Evolutionary conservation across 2,888 invertebrate genomes (phyloP).

Genomic region (Hemaris fuciformis): DNA sequence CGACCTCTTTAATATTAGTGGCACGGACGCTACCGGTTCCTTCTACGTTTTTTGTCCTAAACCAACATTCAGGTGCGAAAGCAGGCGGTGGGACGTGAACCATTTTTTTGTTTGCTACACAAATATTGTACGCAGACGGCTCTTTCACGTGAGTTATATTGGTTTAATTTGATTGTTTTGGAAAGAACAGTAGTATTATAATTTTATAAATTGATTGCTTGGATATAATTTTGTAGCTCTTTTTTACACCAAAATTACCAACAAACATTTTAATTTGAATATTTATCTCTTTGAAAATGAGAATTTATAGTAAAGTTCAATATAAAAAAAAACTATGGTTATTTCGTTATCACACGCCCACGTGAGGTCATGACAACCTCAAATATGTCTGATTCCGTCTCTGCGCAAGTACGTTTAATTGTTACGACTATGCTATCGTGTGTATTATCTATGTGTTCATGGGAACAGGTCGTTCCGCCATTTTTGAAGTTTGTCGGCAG

Average conservation of each 20-base stretch:
- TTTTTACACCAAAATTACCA: no score
- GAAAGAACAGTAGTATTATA: no score
- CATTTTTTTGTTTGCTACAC: background rate
- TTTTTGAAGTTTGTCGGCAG: conserved; percentile 66
- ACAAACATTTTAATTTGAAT: no score
- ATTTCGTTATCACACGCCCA: no score
- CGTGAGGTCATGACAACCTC: background rate
- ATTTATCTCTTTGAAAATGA: background rate
- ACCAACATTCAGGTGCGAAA: conserved; percentile 31
- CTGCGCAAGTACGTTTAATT: conserved; percentile 65
- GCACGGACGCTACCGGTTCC: conserved; percentile 77
- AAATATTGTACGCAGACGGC: no score
- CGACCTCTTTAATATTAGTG: conserved; percentile 69
- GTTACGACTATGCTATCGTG: conserved; percentile 66
- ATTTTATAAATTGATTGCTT: no score
- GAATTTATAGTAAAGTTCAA: background rate
- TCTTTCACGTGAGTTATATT: no score
- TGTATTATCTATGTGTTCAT: conserved; percentile 72
- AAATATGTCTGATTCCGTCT: conserved; percentile 21
- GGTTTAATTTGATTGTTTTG: no score
- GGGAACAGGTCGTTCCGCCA: conserved; percentile 70
- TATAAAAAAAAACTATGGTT: background rate
- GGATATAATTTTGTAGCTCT: no score
- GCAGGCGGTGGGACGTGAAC: background rate
- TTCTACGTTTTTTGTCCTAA: conserved; percentile 53